Percentiles rank a stretch among this genome's conserved stretches.
Evolutionary conservation across 2,113 vertebrate species (phyloP).

Genomic region (Rissa tridactyla): DNA sequence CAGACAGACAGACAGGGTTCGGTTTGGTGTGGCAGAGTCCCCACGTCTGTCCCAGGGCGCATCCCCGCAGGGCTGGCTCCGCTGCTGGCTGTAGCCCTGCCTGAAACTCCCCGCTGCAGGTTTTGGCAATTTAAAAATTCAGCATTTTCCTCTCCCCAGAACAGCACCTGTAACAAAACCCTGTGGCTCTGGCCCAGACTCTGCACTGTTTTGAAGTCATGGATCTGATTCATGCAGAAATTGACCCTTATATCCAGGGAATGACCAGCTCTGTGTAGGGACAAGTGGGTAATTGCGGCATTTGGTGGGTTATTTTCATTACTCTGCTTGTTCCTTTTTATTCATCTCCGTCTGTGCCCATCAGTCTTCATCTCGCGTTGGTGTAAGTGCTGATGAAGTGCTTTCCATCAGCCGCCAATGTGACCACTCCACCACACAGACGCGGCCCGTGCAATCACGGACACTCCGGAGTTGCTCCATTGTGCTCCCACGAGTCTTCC

Average conservation of each 20-base stretch:
- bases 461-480: neutral
- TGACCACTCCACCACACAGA: neutral
- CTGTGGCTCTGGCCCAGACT: neutral
- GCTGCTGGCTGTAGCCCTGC: neutral
- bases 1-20: neutral
- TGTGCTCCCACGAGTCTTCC: neutral
- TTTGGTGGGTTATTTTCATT: neutral
- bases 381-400: neutral
- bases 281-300: neutral
- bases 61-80: neutral
- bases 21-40: neutral
- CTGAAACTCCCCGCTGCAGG: neutral
- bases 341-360: neutral
- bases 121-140: neutral
- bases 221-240: neutral
- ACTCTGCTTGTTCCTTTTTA: neutral
- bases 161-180: neutral
- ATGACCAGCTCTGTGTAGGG: neutral
- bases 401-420: neutral
- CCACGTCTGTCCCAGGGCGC: neutral
- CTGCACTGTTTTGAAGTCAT: neutral
- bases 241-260: neutral
- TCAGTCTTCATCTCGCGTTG: neutral
- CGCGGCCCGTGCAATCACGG: neutral
- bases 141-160: neutral